phyloP scores from a whole-genome alignment of 2,113 vertebrate genomes.

The Anarrhichthys ocellatus region DNA sequence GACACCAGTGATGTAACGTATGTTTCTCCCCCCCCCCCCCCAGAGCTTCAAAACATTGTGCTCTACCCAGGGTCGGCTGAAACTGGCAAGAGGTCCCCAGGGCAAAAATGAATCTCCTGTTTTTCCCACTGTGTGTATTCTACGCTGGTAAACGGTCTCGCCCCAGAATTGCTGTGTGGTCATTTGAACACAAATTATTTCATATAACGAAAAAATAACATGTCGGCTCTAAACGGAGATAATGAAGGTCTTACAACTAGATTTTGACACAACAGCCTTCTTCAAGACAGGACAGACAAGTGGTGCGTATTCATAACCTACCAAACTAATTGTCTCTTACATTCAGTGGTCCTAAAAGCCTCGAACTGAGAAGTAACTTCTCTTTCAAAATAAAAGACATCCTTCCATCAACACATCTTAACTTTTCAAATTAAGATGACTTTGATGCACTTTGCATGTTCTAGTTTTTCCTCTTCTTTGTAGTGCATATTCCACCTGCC shows the following conservation, averaged over 20 bases:
- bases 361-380: neutral
- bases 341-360: neutral
- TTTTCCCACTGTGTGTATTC: neutral
- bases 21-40: neutral
- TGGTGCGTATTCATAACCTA: neutral
- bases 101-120: neutral
- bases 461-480: neutral
- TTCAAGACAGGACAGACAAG: neutral
- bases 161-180: neutral
- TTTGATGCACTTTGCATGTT: too few species aligned
- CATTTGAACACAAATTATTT: neutral
- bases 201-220: neutral
- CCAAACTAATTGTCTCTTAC: neutral
- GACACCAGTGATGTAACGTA: slow-evolving; percentile 6
- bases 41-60: slow-evolving; percentile 26
- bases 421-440: neutral
- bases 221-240: neutral
- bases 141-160: neutral
- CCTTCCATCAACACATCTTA: neutral
- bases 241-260: neutral
- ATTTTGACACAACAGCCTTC: neutral
- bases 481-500: neutral
- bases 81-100: neutral
- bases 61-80: neutral
- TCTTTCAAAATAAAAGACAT: neutral